These are phyloP conservation scores for Bombyx mori DNA, from an alignment of 1,140 invertebrate species.

Conservation along the genomic window DNA sequence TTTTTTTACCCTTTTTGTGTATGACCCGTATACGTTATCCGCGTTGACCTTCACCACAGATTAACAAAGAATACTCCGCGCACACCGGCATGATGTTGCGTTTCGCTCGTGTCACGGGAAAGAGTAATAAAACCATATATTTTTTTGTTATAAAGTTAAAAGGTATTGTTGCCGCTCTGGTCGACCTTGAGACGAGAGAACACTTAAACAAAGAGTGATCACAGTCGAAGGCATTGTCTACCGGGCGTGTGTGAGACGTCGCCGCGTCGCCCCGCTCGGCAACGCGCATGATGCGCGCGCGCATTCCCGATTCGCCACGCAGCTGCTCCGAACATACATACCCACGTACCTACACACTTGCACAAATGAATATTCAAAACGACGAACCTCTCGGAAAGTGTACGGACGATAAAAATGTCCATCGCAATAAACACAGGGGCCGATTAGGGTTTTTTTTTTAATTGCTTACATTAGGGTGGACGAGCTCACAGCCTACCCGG, in stretches of 20 bases:
- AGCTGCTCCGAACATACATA: slow-evolving; percentile 4
- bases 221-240: slow-evolving; percentile 16
- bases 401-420: slow-evolving; percentile 20
- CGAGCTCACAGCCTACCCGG: no score
- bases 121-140: neutral
- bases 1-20: no score
- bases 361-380: slow-evolving; percentile 27
- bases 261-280: slow-evolving; percentile 18
- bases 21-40: no score
- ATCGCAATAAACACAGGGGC: slow-evolving; percentile 17
- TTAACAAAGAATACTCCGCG: no score
- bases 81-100: no score
- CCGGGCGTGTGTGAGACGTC: slow-evolving; percentile 24
- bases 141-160: neutral
- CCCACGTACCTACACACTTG: slow-evolving; percentile 13
- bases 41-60: no score
- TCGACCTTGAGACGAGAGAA: slow-evolving; percentile 36
- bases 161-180: slow-evolving; percentile 6
- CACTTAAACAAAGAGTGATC: slow-evolving; percentile 37
- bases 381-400: slow-evolving; percentile 17
- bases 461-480: no score
- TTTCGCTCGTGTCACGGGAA: neutral
- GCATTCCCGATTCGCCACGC: slow-evolving; percentile 52
- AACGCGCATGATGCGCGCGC: slow-evolving; percentile 43
- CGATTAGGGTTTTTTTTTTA: slow-evolving; percentile 15